Evolutionary conservation across 2,113 vertebrate species (phyloP), one percentile per base, ranked within the genome.

Genomic region (Halcyon senegalensis): DNA sequence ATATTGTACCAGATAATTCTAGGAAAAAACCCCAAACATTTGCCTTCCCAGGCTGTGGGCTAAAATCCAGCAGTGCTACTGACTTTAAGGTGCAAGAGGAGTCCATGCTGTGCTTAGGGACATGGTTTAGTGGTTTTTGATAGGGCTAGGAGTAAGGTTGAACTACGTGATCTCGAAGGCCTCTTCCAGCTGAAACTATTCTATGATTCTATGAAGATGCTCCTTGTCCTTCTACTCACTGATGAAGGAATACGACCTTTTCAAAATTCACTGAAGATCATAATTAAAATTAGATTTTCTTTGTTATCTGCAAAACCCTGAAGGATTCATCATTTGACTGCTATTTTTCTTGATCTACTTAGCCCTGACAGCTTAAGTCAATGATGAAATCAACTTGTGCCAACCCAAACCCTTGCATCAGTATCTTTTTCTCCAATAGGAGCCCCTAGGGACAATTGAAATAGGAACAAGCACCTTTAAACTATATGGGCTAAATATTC

Each of bases 241-340:
- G 66, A 84, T 84, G 35, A 91, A 94, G 89, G 43, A 62, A 59
- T 15, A 37, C 3, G 21, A 66, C 58, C 13, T 88, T 96, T 87
- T 80, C 77, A 89, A 91, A 94, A 94, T 84, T 90, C 69, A 77
- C 27, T 66, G 53, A 91, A 50, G 75, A 73, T 75, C 13, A 17
- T 74, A 91, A 94, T 84, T 84, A 96, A 91, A 93, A 94, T 81
- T 41, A 77, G 64, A 64, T 92, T 83, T 31, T 69, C 79, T 91
- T 75, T 67, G 35, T 84, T 83, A 69, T 48, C 74, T 88, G 66
- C 59, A 69, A 90, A 86, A 70, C 59, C 46, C 94, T 80, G 67
- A 90, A 95, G 64, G 60, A 85, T 24, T 88, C 66, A 41, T 82
- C 44, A 72, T 91, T n/a, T 80, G 62, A 86, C 55, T 51, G 39